Percentiles rank a stretch among this genome's conserved stretches.
Evolutionary conservation across 2,888 invertebrate genomes (phyloP).

Genomic region (Cyaniris semiargus): DNA sequence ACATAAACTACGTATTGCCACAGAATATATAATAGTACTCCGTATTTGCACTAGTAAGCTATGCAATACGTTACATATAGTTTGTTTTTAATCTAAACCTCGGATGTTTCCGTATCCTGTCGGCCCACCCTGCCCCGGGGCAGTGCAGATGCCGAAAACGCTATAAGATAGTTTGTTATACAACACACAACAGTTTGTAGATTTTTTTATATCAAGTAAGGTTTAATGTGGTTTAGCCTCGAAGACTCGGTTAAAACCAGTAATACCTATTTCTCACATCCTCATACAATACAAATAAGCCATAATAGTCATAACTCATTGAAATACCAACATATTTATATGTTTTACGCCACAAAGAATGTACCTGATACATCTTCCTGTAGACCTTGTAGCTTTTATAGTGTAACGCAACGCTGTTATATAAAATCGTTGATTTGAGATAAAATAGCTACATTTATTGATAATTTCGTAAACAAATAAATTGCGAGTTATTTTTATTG

Average conservation of each 20-base stretch:
- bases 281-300: neutral
- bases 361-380: constrained; percentile 21
- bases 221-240: neutral
- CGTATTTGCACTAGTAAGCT: no score
- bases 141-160: no score
- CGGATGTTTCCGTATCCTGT: no score
- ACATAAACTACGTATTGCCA: no score
- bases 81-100: no score
- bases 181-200: no score
- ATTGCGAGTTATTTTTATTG: neutral
- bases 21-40: no score
- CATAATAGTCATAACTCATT: constrained; percentile 20
- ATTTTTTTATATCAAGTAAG: no score
- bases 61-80: no score
- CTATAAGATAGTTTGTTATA: no score
- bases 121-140: no score
- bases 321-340: neutral
- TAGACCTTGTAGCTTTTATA: constrained; percentile 21
- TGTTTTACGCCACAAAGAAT: constrained; percentile 16
- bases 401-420: neutral
- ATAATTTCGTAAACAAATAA: constrained; percentile 18
- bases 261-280: neutral
- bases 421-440: neutral
- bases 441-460: neutral
- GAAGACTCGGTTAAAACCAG: neutral